These are phyloP conservation scores for Mythimna loreyi DNA, from an alignment of 2,888 invertebrate species.

Conservation along the genomic window DNA sequence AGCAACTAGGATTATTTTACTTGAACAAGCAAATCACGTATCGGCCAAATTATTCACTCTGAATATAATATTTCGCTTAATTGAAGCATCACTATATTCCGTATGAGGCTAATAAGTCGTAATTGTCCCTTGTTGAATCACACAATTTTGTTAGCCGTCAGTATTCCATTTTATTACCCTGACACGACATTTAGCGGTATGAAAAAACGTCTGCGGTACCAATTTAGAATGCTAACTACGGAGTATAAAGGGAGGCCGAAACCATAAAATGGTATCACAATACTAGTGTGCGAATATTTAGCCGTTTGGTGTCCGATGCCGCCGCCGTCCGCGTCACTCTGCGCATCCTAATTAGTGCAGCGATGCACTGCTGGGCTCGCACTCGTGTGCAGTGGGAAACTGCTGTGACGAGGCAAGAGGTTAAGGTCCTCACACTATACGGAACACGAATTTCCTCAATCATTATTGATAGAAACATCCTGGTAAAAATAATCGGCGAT, in stretches of 20 bases:
- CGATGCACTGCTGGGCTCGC: conserved; percentile 76
- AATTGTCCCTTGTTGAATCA: conserved; percentile 78
- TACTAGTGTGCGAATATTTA: conserved; percentile 89
- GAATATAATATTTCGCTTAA: conserved; percentile 70
- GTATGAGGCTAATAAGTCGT: conserved; percentile 72
- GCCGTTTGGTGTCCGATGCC: conserved; percentile 84
- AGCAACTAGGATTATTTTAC: conserved; percentile 64
- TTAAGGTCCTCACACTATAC: conserved; percentile 69
- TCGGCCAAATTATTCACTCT: conserved; percentile 65
- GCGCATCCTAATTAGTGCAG: conserved; percentile 87
- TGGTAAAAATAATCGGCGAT: not conserved
- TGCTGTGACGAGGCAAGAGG: conserved; percentile 69
- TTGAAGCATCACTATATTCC: conserved; percentile 73
- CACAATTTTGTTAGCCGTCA: conserved; percentile 73
- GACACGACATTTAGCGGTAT: conserved; percentile 88
- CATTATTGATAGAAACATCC: too few species aligned
- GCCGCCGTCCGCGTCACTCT: conserved; percentile 78
- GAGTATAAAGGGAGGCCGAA: conserved; percentile 86
- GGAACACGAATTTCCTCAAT: conserved; percentile 61
- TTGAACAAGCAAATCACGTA: conserved; percentile 67
- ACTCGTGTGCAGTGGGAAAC: conserved; percentile 80
- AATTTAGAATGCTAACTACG: conserved; percentile 89
- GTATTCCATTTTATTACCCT: conserved; percentile 83
- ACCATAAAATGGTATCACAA: conserved; percentile 90
- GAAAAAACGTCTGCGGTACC: conserved; percentile 86